phyloP scores from a whole-genome alignment of 1,140 invertebrate genomes.

The Hylaeus volcanicus region DNA sequence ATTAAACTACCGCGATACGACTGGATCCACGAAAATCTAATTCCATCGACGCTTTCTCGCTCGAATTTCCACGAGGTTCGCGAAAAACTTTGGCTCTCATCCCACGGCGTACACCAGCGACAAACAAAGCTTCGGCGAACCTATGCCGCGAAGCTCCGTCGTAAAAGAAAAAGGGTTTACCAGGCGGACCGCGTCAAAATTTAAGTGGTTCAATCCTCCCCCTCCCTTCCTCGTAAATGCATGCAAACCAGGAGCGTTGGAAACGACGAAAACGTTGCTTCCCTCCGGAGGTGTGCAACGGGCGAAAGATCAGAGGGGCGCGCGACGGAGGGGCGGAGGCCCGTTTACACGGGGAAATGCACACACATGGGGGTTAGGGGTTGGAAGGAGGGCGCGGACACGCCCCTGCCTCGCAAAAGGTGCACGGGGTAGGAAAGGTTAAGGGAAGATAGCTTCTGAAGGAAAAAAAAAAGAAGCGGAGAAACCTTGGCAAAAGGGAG shows the following conservation, averaged over 20 bases:
- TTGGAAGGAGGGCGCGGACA: constrained; percentile 43
- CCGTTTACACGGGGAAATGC: constrained; percentile 56
- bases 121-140: too few species aligned
- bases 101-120: too few species aligned
- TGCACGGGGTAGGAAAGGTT: constrained; percentile 49
- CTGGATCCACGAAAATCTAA: too few species aligned
- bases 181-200: not conserved
- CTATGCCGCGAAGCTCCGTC: not conserved
- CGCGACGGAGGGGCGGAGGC: constrained; percentile 1
- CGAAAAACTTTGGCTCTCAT: too few species aligned
- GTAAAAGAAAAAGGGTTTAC: not conserved
- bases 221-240: not conserved
- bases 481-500: constrained; percentile 37
- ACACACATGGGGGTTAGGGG: constrained; percentile 41
- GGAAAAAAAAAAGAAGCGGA: constrained; percentile 33
- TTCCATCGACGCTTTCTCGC: too few species aligned
- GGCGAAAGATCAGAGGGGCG: not conserved
- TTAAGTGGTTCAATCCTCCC: not conserved
- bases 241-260: constrained; percentile 18
- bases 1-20: too few species aligned
- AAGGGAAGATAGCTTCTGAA: constrained; percentile 44
- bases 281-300: not conserved
- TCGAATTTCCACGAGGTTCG: too few species aligned
- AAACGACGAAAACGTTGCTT: constrained; percentile 32
- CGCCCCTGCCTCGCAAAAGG: constrained; percentile 51